phyloP scores from a whole-genome alignment of 2,113 vertebrate species.

The Eidolon helvum region DNA sequence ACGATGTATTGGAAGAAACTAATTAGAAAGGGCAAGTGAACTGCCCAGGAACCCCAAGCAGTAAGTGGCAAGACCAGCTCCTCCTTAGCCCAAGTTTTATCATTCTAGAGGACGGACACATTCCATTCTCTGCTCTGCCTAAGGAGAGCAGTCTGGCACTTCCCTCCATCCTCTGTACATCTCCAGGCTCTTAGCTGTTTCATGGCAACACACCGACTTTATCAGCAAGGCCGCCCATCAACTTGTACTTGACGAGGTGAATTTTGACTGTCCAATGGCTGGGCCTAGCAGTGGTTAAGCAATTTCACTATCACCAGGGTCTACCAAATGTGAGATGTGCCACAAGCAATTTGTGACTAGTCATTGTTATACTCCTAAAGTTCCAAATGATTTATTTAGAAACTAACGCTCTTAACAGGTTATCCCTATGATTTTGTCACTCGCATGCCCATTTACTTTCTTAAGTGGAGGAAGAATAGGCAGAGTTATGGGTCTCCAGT shows the following conservation, averaged over 20 bases:
- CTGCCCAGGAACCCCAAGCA: neutral
- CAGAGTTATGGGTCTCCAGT: neutral
- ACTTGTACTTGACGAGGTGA: accelerated
- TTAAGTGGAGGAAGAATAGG: neutral
- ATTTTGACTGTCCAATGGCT: neutral
- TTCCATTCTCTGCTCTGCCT: neutral
- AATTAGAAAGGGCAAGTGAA: neutral
- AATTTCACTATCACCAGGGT: neutral
- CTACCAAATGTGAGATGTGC: neutral
- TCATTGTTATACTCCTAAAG: neutral
- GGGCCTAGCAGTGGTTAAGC: too few species aligned
- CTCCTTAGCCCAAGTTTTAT: neutral
- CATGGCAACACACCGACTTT: neutral
- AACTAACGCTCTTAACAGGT: neutral
- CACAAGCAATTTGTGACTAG: neutral
- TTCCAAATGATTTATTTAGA: neutral
- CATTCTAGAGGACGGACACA: neutral
- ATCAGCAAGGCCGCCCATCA: neutral
- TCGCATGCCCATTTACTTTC: neutral
- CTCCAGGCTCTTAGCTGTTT: neutral
- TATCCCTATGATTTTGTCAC: neutral
- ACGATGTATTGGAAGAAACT: neutral
- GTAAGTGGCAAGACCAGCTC: neutral
- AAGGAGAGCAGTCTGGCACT: neutral
- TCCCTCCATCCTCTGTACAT: too few species aligned